Evolutionary conservation across 1,140 invertebrate genomes (phyloP).

Genomic region (Hylyphantes graminicola): DNA sequence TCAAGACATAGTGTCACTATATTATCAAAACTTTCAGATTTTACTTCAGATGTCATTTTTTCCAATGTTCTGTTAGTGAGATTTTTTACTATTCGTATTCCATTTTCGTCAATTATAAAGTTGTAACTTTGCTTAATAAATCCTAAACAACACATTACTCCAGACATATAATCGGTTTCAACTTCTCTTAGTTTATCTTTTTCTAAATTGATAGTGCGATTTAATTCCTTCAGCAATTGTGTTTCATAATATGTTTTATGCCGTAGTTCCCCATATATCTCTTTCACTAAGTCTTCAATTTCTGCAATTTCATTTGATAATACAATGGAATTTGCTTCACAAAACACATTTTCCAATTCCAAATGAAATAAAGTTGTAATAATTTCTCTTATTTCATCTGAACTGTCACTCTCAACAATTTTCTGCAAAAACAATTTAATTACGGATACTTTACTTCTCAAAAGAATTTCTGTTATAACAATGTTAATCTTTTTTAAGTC

Average conservation of each 20-base stretch:
- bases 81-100: neutral
- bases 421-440: neutral
- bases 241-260: conserved; percentile 2
- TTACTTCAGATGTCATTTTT: neutral
- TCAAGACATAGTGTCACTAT: neutral
- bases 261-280: neutral
- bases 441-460: neutral
- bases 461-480: neutral
- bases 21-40: conserved; percentile 11
- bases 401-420: neutral
- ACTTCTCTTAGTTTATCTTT: conserved; percentile 2
- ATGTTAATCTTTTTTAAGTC: conserved; percentile 10
- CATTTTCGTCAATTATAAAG: neutral
- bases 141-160: neutral
- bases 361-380: neutral
- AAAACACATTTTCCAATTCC: neutral
- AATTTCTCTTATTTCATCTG: conserved; percentile 6
- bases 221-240: neutral
- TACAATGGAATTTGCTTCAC: neutral
- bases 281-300: conserved; percentile 16
- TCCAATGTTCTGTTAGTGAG: conserved; percentile 1
- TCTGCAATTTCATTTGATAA: neutral
- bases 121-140: neutral
- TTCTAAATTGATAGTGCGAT: neutral
- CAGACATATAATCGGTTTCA: neutral